phyloP scores from a whole-genome alignment of 1,140 invertebrate species.

The Dryas iulia region DNA sequence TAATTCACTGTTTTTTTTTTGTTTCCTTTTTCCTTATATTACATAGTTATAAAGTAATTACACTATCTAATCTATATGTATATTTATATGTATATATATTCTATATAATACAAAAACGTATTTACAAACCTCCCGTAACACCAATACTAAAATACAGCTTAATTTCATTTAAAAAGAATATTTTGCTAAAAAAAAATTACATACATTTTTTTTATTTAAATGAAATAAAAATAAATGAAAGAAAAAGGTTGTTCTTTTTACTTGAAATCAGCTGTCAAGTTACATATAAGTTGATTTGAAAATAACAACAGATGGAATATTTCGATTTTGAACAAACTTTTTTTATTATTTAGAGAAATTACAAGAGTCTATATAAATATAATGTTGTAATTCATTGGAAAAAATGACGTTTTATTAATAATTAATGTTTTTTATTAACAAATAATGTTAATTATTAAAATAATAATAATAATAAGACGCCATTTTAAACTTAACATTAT shows the following conservation, averaged over 20 bases:
- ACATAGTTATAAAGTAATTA: slow-evolving; percentile 75
- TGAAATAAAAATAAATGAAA: not conserved
- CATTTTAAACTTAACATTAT: slow-evolving; percentile 68
- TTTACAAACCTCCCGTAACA: slow-evolving; percentile 73
- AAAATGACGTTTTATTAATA: slow-evolving; percentile 17
- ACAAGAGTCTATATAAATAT: too few relatives aligned
- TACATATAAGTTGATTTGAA: slow-evolving; percentile 45
- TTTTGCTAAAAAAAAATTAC: not conserved
- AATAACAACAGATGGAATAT: slow-evolving; percentile 43
- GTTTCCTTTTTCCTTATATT: slow-evolving; percentile 72
- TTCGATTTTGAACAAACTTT: slow-evolving; percentile 50
- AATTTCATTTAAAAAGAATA: slow-evolving; percentile 19
- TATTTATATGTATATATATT: slow-evolving; percentile 72
- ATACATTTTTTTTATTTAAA: not conserved
- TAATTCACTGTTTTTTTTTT: slow-evolving; percentile 72
- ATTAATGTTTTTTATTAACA: not conserved
- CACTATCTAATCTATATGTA: slow-evolving; percentile 72
- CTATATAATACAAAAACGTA: slow-evolving; percentile 78
- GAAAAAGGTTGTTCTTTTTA: slow-evolving; percentile 6
- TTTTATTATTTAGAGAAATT: slow-evolving; percentile 40
- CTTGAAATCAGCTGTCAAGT: slow-evolving; percentile 43
- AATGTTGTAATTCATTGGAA: slow-evolving; percentile 44
- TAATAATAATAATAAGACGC: slow-evolving; percentile 3
- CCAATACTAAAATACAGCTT: slow-evolving; percentile 52
- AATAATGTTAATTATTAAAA: not conserved